These are phyloP conservation scores for Scalopus aquaticus DNA, from an alignment of 2,113 vertebrate species.

Conservation along the genomic window DNA sequence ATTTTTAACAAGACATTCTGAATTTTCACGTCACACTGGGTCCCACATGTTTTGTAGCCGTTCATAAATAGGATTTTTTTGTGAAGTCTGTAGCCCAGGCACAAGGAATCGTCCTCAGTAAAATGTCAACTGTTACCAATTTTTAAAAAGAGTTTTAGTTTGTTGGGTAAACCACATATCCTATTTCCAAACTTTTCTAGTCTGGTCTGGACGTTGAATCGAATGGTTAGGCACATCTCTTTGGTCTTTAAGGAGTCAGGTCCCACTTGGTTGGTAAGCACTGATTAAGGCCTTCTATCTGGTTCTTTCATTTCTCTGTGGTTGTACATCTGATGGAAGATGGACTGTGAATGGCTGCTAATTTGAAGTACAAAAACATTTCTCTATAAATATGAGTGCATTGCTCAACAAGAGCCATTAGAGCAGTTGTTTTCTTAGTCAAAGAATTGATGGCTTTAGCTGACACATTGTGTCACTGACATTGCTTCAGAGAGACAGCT, in stretches of 20 bases:
- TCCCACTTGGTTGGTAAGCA: background rate
- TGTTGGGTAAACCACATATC: background rate
- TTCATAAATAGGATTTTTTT: background rate
- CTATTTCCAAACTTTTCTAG: background rate
- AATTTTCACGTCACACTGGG: background rate
- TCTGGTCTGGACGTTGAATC: background rate
- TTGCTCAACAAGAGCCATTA: background rate
- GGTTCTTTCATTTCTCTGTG: background rate
- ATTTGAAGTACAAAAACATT: background rate
- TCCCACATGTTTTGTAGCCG: background rate
- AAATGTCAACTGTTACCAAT: background rate
- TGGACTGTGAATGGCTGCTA: background rate
- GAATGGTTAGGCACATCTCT: too few species aligned
- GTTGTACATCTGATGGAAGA: background rate
- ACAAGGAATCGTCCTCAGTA: background rate
- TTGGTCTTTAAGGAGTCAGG: background rate
- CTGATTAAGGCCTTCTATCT: fast-evolving
- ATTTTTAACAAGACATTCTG: background rate
- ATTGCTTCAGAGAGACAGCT: background rate
- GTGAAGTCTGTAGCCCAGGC: background rate
- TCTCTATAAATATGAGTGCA: background rate
- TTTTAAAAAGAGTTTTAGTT: background rate
- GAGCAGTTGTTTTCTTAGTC: background rate
- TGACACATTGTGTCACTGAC: background rate
- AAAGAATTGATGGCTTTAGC: background rate